These are phyloP conservation scores for Brachypteracias leptosomus DNA, from an alignment of 2,113 vertebrate genomes.

Conservation along the genomic window DNA sequence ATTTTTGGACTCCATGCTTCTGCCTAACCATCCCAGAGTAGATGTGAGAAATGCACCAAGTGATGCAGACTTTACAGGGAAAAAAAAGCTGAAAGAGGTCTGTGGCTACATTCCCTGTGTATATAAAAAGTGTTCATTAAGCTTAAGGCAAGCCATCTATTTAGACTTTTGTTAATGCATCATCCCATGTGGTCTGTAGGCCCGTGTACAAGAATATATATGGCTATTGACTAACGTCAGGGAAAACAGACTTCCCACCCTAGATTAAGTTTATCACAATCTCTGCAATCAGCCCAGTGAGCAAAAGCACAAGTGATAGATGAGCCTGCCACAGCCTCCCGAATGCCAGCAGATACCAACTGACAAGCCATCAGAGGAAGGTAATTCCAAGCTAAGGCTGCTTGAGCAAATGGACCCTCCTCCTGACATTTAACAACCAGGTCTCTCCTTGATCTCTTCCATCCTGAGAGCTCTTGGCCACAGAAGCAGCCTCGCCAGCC, in stretches of 20 bases:
- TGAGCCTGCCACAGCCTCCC: neutral
- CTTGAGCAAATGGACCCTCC: neutral
- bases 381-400: neutral
- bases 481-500: neutral
- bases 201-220: neutral
- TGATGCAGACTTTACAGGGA: neutral
- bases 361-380: neutral
- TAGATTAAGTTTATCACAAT: slow-evolving; percentile 46
- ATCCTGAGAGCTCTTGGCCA: neutral
- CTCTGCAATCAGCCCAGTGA: slow-evolving; percentile 17
- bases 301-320: slow-evolving; percentile 16
- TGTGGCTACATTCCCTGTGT: neutral
- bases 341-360: slow-evolving; percentile 8
- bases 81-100: neutral
- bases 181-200: neutral
- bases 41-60: neutral
- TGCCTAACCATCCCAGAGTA: neutral
- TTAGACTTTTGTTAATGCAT: slow-evolving; percentile 9
- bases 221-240: neutral
- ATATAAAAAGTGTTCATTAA: neutral
- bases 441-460: neutral
- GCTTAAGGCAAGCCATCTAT: neutral
- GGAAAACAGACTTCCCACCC: slow-evolving; percentile 29
- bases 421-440: neutral
- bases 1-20: neutral